phyloP scores from a whole-genome alignment of 2,113 vertebrate genomes.

The Boulengeromyrus knoepffleri region DNA sequence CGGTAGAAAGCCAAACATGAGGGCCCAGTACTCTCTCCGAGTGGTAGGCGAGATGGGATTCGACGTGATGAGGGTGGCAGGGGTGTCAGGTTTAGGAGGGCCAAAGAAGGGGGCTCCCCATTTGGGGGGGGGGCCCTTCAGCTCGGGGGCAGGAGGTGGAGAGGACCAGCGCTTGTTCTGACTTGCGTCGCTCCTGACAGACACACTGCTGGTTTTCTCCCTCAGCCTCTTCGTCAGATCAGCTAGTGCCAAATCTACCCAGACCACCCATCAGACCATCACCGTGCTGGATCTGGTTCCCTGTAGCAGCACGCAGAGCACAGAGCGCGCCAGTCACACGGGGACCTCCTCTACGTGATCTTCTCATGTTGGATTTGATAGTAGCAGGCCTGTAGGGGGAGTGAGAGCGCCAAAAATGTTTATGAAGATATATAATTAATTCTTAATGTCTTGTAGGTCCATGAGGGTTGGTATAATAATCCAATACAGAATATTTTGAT shows the following conservation, averaged over 20 bases:
- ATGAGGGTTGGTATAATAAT: neutral
- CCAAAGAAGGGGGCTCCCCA: neutral
- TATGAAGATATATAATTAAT: neutral
- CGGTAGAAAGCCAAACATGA: neutral
- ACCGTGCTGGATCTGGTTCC: neutral
- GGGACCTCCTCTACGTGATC: conserved; percentile 64
- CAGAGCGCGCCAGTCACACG: neutral
- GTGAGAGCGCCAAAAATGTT: neutral
- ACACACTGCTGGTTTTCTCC: neutral
- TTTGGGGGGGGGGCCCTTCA: neutral
- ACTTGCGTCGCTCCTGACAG: neutral
- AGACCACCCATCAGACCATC: neutral
- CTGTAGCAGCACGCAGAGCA: neutral
- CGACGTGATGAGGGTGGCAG: neutral
- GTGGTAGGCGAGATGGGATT: neutral
- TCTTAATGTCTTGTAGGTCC: neutral
- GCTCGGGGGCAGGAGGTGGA: neutral
- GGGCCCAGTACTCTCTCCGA: neutral
- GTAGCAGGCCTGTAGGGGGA: conserved; percentile 79
- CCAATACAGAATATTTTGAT: neutral
- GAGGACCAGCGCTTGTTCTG: neutral
- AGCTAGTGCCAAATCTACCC: neutral
- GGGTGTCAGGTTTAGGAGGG: neutral
- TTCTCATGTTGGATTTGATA: conserved; percentile 99
- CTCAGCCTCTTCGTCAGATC: neutral